Evolutionary conservation across 1,140 invertebrate genomes (phyloP).

Genomic region (Sycobia sp.): DNA sequence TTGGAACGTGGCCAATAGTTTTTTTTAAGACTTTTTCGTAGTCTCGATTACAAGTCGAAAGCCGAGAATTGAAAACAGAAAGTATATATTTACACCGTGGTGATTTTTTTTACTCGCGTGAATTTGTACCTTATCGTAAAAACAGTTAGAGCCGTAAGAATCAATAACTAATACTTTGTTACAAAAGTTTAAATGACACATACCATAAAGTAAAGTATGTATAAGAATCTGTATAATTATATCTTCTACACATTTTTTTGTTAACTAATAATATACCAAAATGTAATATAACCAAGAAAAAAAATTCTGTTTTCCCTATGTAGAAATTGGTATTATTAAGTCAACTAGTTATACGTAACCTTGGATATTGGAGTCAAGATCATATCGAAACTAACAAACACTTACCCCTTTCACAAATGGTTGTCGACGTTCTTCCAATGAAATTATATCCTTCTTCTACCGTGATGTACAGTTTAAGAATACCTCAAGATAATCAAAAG

Average conservation of each 20-base stretch:
- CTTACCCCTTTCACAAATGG: slow-evolving; percentile 44
- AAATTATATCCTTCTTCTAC: slow-evolving; percentile 41
- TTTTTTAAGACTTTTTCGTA: too few species aligned
- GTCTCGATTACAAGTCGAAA: too few species aligned
- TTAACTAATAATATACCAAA: too few species aligned
- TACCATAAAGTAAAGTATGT: too few species aligned
- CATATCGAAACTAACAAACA: slow-evolving; percentile 33
- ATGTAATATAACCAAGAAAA: background rate
- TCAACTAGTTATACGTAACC: slow-evolving; percentile 40
- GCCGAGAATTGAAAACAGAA: too few species aligned
- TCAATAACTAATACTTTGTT: too few species aligned
- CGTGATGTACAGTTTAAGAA: slow-evolving; percentile 46
- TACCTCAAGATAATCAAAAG: slow-evolving; percentile 51
- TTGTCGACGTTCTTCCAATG: slow-evolving; percentile 48
- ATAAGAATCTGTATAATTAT: background rate
- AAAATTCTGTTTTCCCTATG: background rate
- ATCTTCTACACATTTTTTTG: background rate
- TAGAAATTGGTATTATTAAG: slow-evolving; percentile 53
- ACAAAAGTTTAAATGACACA: too few species aligned
- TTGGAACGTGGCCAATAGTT: too few species aligned
- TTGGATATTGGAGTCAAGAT: slow-evolving; percentile 29
- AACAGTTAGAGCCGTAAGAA: too few species aligned
- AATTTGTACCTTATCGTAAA: too few species aligned
- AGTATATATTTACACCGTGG: too few species aligned
- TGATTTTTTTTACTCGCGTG: too few species aligned